Evolutionary conservation across 1,140 invertebrate genomes (phyloP), one percentile per base, ranked within the genome.

Genomic region (Pseudomyrmex dendroicus): DNA sequence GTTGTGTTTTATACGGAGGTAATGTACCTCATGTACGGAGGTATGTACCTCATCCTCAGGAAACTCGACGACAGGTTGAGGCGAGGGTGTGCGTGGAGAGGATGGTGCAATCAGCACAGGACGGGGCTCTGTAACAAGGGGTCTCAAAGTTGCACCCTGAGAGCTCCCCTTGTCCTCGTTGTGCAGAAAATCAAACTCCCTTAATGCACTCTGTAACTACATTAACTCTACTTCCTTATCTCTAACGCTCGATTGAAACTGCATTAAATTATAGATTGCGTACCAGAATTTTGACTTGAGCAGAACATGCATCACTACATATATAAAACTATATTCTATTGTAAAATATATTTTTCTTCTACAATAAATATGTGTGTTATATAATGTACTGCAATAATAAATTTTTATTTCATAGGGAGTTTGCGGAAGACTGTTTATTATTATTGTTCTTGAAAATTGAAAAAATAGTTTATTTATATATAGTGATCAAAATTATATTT

Each of bases 121-220:
- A 89, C 93, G 91, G 88, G 93, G 94, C 91, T 94, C 93, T 90
- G 92, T 94, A 84, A 94, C 92, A 74, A 94, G 91, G 90, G 93
- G 93, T 86, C 92, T 94, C 90, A 94, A 92, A 92, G 87, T 94
- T 78, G 94, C 94, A 84, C 93, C 92, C 82, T 93, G 92, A 88
- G 90, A 89, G 88, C 95, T 95, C 93, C 95, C 94, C 91, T 95
- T 95, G 87, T 96, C 96, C 91, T 97, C 96, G 92, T 96, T 96
- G 93, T 97, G 96, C 93, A 98, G 96, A 95, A 98, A 98, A 95
- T 98, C 97, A 95, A 98, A 98, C 94, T 97, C 96, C 91, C 96
- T 96, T 94, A 97, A 95, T 92, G 97, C 97, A 94, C 95, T 97
- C 95, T 98, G 96, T 92, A 97, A 96, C 96, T 97, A 95, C 94